These are phyloP conservation scores for Lottia gigantea DNA, from an alignment of 2,888 invertebrate genomes.

Conservation along the genomic window DNA sequence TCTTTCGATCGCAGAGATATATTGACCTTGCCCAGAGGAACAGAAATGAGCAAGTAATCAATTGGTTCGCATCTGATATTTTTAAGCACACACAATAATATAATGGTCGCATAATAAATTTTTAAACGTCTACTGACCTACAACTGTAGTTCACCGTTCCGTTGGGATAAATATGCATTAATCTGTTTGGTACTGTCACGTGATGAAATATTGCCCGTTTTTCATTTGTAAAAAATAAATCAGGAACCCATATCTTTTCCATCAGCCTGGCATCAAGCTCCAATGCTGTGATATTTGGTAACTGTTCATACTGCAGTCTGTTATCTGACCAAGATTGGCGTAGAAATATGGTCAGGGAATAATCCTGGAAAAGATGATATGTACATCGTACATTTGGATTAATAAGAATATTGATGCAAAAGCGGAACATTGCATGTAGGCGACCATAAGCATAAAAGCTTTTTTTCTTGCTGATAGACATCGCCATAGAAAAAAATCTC, in stretches of 20 bases:
- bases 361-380: constrained; percentile 39
- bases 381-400: no score
- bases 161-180: constrained; percentile 54
- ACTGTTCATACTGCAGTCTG: constrained; percentile 35
- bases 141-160: constrained; percentile 51
- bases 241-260: constrained; percentile 55
- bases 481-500: no score
- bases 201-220: constrained; percentile 50
- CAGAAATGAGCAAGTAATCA: no score
- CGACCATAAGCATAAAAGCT: no score
- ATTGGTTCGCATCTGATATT: no score
- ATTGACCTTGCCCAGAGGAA: no score
- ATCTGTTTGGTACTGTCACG: constrained; percentile 55
- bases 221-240: constrained; percentile 56
- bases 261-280: constrained; percentile 52
- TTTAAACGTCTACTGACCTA: constrained; percentile 32
- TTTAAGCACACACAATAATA: no score
- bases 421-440: no score
- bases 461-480: no score
- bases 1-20: no score
- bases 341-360: constrained; percentile 45
- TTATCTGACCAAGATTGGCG: constrained; percentile 51
- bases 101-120: no score
- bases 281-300: constrained; percentile 38
- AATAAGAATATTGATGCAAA: no score